Percentiles rank a stretch among this genome's conserved stretches.
These are phyloP conservation scores for Zalophus californianus DNA, from an alignment of 2,797 vertebrate genomes.

Conservation along the genomic window DNA sequence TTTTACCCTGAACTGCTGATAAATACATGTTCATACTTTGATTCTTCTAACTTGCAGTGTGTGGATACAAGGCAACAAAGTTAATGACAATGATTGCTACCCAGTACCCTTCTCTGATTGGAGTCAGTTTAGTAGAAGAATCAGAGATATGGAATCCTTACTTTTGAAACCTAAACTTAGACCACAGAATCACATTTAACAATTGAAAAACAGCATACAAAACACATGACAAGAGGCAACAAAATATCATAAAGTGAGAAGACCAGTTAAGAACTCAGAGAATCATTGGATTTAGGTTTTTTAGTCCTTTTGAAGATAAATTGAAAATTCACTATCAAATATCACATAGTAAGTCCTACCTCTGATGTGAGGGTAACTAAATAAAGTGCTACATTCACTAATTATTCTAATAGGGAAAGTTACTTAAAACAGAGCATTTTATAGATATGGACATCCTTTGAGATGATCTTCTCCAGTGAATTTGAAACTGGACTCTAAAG, in stretches of 20 bases:
- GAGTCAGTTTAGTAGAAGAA: background rate
- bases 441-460: background rate
- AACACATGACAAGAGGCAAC: background rate
- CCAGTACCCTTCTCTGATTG: background rate
- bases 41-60: background rate
- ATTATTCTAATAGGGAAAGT: background rate
- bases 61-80: background rate
- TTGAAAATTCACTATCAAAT: slow-evolving; percentile 7
- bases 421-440: slow-evolving; percentile 2
- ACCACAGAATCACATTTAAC: background rate
- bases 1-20: background rate
- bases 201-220: background rate
- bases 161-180: background rate
- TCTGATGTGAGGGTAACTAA: background rate
- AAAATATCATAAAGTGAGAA: background rate
- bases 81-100: background rate
- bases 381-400: background rate
- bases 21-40: background rate
- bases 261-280: background rate
- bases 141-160: slow-evolving; percentile 5
- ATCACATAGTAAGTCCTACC: background rate
- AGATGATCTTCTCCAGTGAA: background rate
- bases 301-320: background rate
- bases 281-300: background rate
- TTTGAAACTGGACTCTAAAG: background rate